A percentile compares a stretch with the other conserved stretches of the same genome.
These are phyloP conservation scores for Craseonycteris thonglongyai DNA, from an alignment of 2,113 vertebrate species.

Conservation along the genomic window DNA sequence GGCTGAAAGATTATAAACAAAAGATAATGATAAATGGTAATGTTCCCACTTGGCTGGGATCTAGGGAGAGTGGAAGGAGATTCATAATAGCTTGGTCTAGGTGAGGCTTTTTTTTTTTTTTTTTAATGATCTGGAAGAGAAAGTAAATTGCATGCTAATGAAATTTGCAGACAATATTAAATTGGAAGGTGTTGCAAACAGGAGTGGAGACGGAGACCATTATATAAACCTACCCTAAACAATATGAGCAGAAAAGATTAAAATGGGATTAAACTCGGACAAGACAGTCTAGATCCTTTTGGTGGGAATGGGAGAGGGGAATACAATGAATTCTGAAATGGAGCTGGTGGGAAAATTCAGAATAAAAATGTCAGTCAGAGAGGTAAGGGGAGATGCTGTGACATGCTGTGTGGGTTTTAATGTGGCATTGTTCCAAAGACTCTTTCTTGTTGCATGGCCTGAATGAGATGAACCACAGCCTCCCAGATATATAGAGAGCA, in stretches of 20 bases:
- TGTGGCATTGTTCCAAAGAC: not conserved
- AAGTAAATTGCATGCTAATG: slow-evolving; percentile 70
- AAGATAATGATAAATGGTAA: slow-evolving; percentile 68
- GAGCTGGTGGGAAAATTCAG: not conserved
- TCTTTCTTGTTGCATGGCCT: not conserved
- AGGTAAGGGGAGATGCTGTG: not conserved
- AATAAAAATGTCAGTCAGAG: not conserved
- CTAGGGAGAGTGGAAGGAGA: slow-evolving; percentile 19
- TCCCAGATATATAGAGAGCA: not conserved
- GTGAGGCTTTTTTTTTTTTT: slow-evolving; percentile 53
- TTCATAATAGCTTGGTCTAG: slow-evolving; percentile 64
- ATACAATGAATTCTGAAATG: not conserved
- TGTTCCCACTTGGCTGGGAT: slow-evolving; percentile 56
- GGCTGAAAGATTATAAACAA: slow-evolving; percentile 69
- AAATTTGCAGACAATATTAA: slow-evolving; percentile 69
- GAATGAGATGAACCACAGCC: accelerated
- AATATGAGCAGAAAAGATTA: slow-evolving; percentile 31
- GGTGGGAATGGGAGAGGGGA: not conserved
- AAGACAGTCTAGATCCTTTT: not conserved
- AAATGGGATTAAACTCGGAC: not conserved
- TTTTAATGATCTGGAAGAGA: slow-evolving; percentile 70
- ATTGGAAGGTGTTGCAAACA: slow-evolving; percentile 61
- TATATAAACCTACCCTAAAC: not conserved
- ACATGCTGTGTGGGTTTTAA: accelerated
- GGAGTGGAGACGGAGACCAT: not conserved